Evolutionary conservation across 37 sponge, comb jelly and placozoan genomes (phyloP), one percentile per base, ranked within the genome.

Genomic region (Chondrosia reniformis): DNA sequence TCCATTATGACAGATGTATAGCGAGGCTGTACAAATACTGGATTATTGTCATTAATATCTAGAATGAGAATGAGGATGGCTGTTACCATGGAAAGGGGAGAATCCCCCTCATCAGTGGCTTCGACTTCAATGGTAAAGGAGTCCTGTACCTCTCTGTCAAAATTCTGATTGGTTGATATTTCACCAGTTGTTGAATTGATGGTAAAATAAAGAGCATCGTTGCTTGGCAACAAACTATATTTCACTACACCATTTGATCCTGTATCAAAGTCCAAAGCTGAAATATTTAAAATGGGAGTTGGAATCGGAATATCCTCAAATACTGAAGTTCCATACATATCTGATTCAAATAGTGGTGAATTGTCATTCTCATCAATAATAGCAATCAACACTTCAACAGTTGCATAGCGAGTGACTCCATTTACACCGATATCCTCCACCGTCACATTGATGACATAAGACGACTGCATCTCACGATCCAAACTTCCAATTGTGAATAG

Each of bases 21-120:
- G 13, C 42, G 1, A 10, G 43, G 15, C 7, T 54, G 54, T 12
- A 15, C 30, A 55, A 93, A 89, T 1, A 31, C 1, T 63, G 93
- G 93, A 54, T 45, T 19, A 31, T 93, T 71, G 69, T 93, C 93
- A 79, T 93, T 93, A 32, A 45, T 66, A 55, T 93, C 93, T 10
- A 57, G 33, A 0, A 93, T 49, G 30, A 33, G 27, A 19, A 93
- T 64, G 34, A 44, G 49, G 42, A 88, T 62, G 66, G 67, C 84
- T 24, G 80, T 55, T 36, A 83, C 66, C n/a, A 33, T 57, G 38
- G 76, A 38, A 8, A 77, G 65, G 3, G 43, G 58, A 17, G 74
- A 27, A 43, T 46, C 76, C 9, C 66, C 41, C 10, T 45, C 69
- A 59, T 89, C 89, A 1, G 32, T 66, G 0, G 87, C 91, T 28